Evolutionary conservation across 2,797 vertebrate species (phyloP).

Genomic region (Propithecus deckenii): DNA sequence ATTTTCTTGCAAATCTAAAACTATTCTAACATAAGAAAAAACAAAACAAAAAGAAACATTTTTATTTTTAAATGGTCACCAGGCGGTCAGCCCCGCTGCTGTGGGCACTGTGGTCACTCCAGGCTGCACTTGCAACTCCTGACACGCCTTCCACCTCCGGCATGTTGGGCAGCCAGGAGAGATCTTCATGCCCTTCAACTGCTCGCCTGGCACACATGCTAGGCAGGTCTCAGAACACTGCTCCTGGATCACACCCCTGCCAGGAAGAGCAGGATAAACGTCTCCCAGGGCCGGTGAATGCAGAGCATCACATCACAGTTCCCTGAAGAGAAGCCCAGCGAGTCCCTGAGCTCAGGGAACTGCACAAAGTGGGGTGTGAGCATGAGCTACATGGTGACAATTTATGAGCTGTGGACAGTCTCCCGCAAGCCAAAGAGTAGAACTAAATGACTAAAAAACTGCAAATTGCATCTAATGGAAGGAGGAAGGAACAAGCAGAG

Average conservation of each 20-base stretch:
- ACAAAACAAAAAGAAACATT: too few species aligned
- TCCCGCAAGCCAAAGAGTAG: background rate
- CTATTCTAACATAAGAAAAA: background rate
- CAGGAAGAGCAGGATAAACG: background rate
- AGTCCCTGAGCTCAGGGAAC: background rate
- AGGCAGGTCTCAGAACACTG: background rate
- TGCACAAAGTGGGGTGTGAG: background rate
- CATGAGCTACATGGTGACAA: background rate
- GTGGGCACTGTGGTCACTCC: background rate
- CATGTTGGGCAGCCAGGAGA: background rate
- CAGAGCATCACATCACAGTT: background rate
- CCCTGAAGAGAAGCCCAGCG: background rate
- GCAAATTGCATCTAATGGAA: background rate
- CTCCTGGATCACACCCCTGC: background rate
- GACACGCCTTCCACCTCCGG: background rate
- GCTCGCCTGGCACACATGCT: background rate
- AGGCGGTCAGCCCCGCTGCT: background rate
- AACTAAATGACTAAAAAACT: background rate
- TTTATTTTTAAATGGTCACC: background rate
- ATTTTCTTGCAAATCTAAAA: background rate
- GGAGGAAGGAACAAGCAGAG: background rate
- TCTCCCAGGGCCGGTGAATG: background rate
- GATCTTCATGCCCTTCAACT: background rate
- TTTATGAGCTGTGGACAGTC: constrained; percentile 6
- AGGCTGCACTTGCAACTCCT: background rate